These are phyloP conservation scores for Myanophis thanlyinensis DNA, from an alignment of 2,113 vertebrate genomes.

Conservation along the genomic window DNA sequence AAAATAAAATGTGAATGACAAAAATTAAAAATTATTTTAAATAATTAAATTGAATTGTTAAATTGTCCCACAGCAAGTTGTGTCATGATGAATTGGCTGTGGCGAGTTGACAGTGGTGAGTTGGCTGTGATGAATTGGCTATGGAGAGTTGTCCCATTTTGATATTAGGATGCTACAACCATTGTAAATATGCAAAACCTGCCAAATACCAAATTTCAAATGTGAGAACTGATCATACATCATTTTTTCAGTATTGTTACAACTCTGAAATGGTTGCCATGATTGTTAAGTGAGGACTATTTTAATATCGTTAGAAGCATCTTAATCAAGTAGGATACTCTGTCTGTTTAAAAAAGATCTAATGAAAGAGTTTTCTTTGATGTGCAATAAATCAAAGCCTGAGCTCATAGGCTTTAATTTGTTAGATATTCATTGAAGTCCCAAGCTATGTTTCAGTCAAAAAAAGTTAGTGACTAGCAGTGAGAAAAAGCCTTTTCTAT, in stretches of 20 bases:
- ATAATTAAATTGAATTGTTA: too few relatives aligned
- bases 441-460: background rate
- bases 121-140: too few relatives aligned
- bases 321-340: background rate
- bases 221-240: background rate
- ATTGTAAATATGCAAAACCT: background rate
- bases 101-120: too few relatives aligned
- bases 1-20: too few relatives aligned
- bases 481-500: background rate
- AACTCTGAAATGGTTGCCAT: background rate
- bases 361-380: background rate
- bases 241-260: background rate
- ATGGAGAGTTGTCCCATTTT: too few relatives aligned
- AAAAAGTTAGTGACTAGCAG: background rate
- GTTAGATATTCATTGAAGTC: background rate
- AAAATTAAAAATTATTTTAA: too few relatives aligned
- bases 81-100: too few relatives aligned
- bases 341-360: background rate
- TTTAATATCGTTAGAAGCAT: background rate
- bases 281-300: background rate
- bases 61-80: too few relatives aligned
- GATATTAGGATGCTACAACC: background rate
- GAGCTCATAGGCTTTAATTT: background rate
- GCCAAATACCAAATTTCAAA: background rate
- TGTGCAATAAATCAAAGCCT: background rate